phyloP scores from a whole-genome alignment of 2,113 vertebrate species.

The Indri indri region DNA sequence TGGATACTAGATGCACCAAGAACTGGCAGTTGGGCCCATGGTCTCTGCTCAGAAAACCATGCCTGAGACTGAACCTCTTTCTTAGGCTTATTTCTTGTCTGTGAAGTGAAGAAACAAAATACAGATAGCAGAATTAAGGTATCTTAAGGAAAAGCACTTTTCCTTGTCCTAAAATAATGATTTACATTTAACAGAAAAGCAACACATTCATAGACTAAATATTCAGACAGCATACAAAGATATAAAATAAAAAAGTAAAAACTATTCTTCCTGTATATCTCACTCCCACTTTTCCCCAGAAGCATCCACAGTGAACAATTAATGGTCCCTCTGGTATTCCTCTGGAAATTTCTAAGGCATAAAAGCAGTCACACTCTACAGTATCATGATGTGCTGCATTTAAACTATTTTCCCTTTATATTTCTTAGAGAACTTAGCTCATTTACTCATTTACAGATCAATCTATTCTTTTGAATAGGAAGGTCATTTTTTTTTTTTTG shows the following conservation, averaged over 20 bases:
- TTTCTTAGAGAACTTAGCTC: not conserved
- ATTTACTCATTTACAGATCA: not conserved
- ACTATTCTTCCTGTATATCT: not conserved
- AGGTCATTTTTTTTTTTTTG: not conserved
- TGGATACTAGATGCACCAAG: no score
- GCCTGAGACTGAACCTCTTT: not conserved
- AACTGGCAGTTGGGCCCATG: not conserved
- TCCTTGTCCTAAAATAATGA: not conserved
- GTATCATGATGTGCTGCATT: not conserved
- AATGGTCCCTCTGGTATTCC: not conserved
- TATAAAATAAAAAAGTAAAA: constrained; percentile 15
- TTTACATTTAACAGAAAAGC: constrained; percentile 39
- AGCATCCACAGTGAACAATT: not conserved
- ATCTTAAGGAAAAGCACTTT: not conserved
- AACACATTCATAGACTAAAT: not conserved
- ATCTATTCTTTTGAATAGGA: not conserved
- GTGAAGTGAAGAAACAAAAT: constrained; percentile 8
- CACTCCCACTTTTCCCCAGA: not conserved
- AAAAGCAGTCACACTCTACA: not conserved
- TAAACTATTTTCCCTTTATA: constrained; percentile 11
- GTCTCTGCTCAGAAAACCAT: not conserved
- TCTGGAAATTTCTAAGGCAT: not conserved
- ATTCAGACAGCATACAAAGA: not conserved
- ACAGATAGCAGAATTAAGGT: not conserved
- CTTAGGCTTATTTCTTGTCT: constrained; percentile 2